Conservation (phyloP, 2,888 invertebrate species). For the Eudemis profundana region DNA sequence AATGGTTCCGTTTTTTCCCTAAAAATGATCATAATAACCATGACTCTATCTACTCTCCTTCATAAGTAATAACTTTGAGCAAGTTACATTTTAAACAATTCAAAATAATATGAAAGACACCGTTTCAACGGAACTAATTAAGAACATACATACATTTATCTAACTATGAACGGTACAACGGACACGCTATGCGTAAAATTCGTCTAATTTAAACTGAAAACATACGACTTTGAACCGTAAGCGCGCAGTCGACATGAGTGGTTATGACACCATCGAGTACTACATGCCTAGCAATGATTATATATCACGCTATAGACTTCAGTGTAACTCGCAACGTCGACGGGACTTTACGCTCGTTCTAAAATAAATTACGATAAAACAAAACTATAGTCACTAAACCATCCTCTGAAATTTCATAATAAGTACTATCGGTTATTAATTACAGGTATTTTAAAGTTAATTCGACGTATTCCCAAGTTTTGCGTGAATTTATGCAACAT, state of each 20-base stretch:
- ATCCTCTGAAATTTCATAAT: conserved; percentile 7
- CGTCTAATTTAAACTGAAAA: not conserved
- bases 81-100: no score
- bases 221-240: not conserved
- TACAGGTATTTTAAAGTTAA: not conserved
- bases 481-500: conserved; percentile 37
- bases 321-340: conserved; percentile 8
- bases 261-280: not conserved
- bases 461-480: not conserved
- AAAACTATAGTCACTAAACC: conserved; percentile 27
- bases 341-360: not conserved
- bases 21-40: no score
- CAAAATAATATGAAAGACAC: not conserved
- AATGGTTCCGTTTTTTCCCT: no score
- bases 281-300: no score
- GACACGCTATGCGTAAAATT: not conserved
- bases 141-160: not conserved
- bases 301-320: not conserved
- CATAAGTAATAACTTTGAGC: no score
- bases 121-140: not conserved
- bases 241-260: not conserved
- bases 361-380: conserved; percentile 7
- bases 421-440: not conserved
- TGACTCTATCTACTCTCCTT: no score
- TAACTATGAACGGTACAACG: not conserved